Conservation (phyloP, 1,140 invertebrate genomes). For the Nephila pilipes region DNA sequence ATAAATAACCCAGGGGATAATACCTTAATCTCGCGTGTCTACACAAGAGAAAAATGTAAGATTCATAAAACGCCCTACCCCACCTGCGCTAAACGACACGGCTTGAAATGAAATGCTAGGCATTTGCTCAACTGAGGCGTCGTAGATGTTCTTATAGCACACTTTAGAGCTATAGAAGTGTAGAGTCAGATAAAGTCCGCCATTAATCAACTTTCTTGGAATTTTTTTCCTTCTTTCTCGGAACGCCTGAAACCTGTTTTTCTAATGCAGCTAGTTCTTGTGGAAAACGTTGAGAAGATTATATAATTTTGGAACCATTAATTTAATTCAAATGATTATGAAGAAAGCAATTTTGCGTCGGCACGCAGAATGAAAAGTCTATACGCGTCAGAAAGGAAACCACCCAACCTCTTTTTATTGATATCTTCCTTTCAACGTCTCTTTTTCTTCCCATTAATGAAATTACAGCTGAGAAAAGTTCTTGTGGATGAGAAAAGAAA, state of each 20-base stretch:
- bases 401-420: slow-evolving; percentile 33
- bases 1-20: slow-evolving; percentile 3
- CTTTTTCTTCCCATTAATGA: not conserved
- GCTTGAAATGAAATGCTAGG: not conserved
- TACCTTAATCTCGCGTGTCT: not conserved
- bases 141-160: slow-evolving; percentile 4
- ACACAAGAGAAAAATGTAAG: not conserved
- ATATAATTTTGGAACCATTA: slow-evolving; percentile 47
- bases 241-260: slow-evolving; percentile 31
- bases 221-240: not conserved
- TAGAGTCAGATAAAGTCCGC: slow-evolving; percentile 12
- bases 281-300: slow-evolving; percentile 11
- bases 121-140: not conserved
- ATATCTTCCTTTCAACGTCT: slow-evolving; percentile 52
- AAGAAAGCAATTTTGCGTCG: slow-evolving; percentile 11
- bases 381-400: not conserved
- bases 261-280: slow-evolving; percentile 10
- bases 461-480: not conserved
- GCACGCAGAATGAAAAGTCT: not conserved
- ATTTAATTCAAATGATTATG: slow-evolving; percentile 50
- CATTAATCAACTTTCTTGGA: slow-evolving; percentile 16
- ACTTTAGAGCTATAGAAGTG: not conserved
- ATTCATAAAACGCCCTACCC: slow-evolving; percentile 16
- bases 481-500: too few relatives aligned
- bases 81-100: not conserved